phyloP scores from a whole-genome alignment of 2,888 invertebrate genomes.

The Euplexia lucipara region DNA sequence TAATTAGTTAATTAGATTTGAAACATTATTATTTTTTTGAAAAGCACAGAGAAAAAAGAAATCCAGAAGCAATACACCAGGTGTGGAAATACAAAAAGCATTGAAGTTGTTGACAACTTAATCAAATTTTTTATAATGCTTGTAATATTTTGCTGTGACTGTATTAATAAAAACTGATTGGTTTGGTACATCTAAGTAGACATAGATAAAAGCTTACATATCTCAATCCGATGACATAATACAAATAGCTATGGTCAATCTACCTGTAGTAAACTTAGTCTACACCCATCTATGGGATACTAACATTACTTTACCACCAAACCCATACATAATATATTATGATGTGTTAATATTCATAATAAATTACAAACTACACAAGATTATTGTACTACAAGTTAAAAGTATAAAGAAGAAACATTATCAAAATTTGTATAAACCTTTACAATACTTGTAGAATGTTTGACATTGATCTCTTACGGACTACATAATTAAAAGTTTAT shows the following conservation, averaged over 20 bases:
- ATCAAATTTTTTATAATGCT: too few relatives aligned
- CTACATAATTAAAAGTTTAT: slow-evolving; percentile 24
- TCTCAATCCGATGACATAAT: slow-evolving; percentile 13
- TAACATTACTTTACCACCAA: slow-evolving; percentile 12
- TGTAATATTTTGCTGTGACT: not conserved
- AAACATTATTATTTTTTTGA: too few relatives aligned
- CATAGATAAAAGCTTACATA: slow-evolving; percentile 6
- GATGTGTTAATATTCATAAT: slow-evolving; percentile 48
- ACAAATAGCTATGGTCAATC: slow-evolving; percentile 17
- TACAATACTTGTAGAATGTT: slow-evolving; percentile 36
- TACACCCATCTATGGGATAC: slow-evolving; percentile 14
- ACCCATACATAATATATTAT: slow-evolving; percentile 11
- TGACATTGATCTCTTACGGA: slow-evolving; percentile 21
- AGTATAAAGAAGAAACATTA: slow-evolving; percentile 34
- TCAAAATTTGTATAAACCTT: slow-evolving; percentile 41
- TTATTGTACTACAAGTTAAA: slow-evolving; percentile 46
- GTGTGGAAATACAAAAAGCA: not conserved
- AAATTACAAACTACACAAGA: slow-evolving; percentile 22
- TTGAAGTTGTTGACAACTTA: not conserved
- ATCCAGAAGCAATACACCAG: not conserved
- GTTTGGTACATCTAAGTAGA: slow-evolving; percentile 3
- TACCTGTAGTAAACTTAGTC: slow-evolving; percentile 32
- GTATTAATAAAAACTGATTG: not conserved
- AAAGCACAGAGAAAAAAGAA: not conserved
- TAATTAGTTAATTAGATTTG: too few relatives aligned